Percentiles rank a stretch among this genome's conserved stretches.
phyloP scores from a whole-genome alignment of 2,888 invertebrate species.

The Lymantria dispar region DNA sequence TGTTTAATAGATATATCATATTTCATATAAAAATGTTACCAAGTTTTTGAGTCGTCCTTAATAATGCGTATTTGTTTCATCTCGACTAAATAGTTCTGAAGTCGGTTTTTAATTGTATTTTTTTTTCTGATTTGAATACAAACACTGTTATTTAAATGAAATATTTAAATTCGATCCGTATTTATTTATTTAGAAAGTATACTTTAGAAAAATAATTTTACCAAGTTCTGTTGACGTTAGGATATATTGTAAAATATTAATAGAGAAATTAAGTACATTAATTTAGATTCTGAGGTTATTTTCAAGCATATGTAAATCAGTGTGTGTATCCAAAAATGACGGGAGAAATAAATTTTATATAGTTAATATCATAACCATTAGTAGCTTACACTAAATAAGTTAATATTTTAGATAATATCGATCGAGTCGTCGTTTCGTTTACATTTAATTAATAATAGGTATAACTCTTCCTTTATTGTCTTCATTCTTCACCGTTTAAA shows the following conservation, averaged over 20 bases:
- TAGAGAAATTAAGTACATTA: not conserved
- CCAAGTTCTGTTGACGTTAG: not conserved
- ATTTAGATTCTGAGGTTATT: not conserved
- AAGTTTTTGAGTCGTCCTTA: too few relatives aligned
- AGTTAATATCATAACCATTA: constrained; percentile 50
- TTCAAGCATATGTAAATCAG: constrained; percentile 27
- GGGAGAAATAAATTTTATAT: constrained; percentile 48
- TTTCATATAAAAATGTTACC: too few relatives aligned
- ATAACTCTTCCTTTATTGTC: constrained; percentile 81
- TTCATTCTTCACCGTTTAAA: constrained; percentile 71
- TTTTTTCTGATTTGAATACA: too few relatives aligned
- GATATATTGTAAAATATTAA: not conserved
- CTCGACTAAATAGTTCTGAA: too few relatives aligned
- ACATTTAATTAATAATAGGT: constrained; percentile 72
- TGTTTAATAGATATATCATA: too few relatives aligned
- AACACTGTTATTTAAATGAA: too few relatives aligned
- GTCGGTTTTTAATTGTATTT: too few relatives aligned
- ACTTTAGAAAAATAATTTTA: too few relatives aligned
- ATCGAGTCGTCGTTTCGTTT: constrained; percentile 69
- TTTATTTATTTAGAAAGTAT: too few relatives aligned
- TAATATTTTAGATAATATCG: constrained; percentile 71
- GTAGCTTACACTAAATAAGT: constrained; percentile 68
- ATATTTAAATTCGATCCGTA: too few relatives aligned
- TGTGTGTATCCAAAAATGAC: constrained; percentile 35
- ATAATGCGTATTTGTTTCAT: too few relatives aligned